Evolutionary conservation across 1,140 invertebrate species (phyloP).

Genomic region (Ridgeia piscesae): DNA sequence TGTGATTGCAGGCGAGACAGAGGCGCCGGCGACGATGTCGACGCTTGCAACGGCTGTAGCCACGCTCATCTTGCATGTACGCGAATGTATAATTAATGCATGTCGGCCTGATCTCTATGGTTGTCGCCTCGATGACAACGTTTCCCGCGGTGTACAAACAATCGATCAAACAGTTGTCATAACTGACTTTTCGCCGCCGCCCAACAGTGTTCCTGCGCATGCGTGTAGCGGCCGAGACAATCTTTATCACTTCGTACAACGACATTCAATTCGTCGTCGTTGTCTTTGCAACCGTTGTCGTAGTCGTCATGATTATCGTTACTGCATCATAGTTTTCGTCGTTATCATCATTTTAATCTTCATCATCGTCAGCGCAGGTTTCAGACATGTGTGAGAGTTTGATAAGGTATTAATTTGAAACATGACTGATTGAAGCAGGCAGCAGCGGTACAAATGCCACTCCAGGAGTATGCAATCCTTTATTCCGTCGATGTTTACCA

Average conservation of each 20-base stretch:
- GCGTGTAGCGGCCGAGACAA: too few species aligned
- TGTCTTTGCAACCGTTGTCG: neutral
- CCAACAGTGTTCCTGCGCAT: neutral
- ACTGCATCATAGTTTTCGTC: too few species aligned
- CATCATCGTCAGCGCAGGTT: too few species aligned
- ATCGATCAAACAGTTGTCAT: constrained; percentile 1
- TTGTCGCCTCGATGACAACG: neutral
- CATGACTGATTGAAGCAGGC: too few species aligned
- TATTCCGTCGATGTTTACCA: neutral
- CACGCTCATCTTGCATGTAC: neutral
- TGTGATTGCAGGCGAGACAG: too few species aligned
- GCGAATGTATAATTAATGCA: neutral
- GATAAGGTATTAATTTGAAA: too few species aligned
- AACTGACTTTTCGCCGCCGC: neutral
- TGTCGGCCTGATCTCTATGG: neutral
- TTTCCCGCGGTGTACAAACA: neutral
- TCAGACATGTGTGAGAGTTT: too few species aligned
- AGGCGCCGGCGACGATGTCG: neutral
- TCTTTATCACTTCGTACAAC: too few species aligned
- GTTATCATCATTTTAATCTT: neutral
- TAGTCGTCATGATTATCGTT: neutral
- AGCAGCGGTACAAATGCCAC: neutral
- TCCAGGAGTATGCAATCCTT: neutral
- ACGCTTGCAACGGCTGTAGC: neutral
- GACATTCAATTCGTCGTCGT: neutral